Conservation (phyloP, 2,888 invertebrate genomes). For the Pterobdella sp. region DNA sequence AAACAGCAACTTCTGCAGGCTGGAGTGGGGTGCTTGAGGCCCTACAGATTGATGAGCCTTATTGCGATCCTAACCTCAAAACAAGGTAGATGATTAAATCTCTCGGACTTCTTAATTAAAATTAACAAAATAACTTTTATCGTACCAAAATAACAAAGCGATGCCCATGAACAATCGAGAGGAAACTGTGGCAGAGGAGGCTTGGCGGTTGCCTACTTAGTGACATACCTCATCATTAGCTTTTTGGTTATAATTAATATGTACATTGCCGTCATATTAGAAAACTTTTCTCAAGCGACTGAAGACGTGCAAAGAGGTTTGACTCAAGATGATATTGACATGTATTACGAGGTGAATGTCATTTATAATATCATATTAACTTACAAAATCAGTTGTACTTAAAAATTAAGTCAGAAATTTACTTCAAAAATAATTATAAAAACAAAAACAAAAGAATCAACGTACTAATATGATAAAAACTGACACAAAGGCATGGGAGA, state of each 20-base stretch:
- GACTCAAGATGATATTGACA: conserved; percentile 96
- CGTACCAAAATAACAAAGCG: too few species aligned
- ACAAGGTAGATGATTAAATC: neutral
- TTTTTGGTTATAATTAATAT: conserved; percentile 98
- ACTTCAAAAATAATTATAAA: too few species aligned
- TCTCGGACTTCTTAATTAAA: too few species aligned
- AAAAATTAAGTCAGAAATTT: too few species aligned
- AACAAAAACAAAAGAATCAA: too few species aligned
- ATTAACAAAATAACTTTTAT: too few species aligned
- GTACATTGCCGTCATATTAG: conserved; percentile 99
- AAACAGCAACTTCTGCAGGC: conserved; percentile 64
- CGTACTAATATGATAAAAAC: too few species aligned
- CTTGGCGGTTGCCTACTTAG: conserved; percentile 71
- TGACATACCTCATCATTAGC: conserved; percentile 92
- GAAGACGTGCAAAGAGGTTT: conserved; percentile 76
- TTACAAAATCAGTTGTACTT: too few species aligned
- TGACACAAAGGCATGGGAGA: conserved; percentile 91
- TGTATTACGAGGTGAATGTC: conserved; percentile 84
- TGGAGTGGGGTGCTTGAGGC: conserved; percentile 92
- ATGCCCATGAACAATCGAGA: neutral
- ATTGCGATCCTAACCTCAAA: conserved; percentile 15
- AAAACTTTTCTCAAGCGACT: conserved; percentile 95
- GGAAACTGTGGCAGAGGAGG: conserved; percentile 3
- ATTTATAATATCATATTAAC: too few species aligned
- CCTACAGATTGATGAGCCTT: conserved; percentile 68